Evolutionary conservation across 2,797 vertebrate species (phyloP).

Genomic region (Trichosurus vulpecula): DNA sequence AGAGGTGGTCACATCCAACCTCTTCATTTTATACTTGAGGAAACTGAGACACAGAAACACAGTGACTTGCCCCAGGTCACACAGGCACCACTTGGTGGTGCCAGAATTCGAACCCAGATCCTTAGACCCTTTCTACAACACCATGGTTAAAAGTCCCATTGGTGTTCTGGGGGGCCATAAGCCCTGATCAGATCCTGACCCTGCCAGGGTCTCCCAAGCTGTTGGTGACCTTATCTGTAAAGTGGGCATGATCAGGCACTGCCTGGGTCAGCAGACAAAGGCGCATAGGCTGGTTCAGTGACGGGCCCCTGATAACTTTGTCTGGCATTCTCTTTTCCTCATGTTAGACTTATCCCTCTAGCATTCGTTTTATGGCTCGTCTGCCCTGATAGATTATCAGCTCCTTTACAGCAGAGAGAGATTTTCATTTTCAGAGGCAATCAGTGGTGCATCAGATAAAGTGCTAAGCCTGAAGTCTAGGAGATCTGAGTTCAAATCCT

Average conservation of each 20-base stretch:
- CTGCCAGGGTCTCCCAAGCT: not conserved
- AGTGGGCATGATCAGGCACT: not conserved
- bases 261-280: not conserved
- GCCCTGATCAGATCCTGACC: not conserved
- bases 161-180: too few species aligned
- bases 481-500: not conserved
- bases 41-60: not conserved
- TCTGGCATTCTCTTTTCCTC: not conserved
- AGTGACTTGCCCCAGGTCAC: not conserved
- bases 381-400: too few species aligned
- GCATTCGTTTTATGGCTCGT: not conserved
- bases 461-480: not conserved
- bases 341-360: not conserved
- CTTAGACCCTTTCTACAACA: not conserved
- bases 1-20: not conserved
- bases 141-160: too few species aligned
- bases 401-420: not conserved
- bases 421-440: not conserved
- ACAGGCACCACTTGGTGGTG: not conserved
- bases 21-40: not conserved
- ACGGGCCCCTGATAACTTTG: not conserved
- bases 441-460: not conserved
- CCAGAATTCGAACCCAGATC: not conserved
- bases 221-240: not conserved
- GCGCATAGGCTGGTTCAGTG: not conserved